A percentile compares a stretch with the other conserved stretches of the same genome.
These are phyloP conservation scores for Argyresthia goedartella DNA, from an alignment of 2,888 invertebrate genomes.

Conservation along the genomic window DNA sequence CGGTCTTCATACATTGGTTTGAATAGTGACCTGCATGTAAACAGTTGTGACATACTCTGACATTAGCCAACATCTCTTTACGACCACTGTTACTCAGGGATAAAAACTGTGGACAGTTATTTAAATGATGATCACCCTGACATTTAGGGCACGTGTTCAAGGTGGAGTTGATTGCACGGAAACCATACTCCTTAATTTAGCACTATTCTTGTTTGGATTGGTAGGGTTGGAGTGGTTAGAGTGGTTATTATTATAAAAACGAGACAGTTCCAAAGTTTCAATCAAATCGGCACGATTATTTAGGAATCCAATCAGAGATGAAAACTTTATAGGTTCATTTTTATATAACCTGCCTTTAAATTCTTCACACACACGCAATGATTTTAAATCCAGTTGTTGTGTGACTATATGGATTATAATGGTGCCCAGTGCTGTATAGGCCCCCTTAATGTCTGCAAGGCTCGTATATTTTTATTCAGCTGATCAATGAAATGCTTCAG, in stretches of 20 bases:
- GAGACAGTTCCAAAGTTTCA: constrained; percentile 1
- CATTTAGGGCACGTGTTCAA: background rate
- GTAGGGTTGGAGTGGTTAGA: background rate
- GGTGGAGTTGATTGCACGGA: background rate
- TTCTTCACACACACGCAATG: constrained; percentile 8
- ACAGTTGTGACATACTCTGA: constrained; percentile 7
- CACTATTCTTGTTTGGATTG: background rate
- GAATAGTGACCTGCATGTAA: constrained; percentile 5
- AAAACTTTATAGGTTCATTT: background rate
- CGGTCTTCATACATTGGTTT: constrained; percentile 4
- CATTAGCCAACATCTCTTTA: constrained; percentile 3
- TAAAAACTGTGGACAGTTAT: background rate
- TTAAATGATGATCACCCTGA: background rate
- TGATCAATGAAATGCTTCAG: background rate
- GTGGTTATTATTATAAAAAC: too few species aligned
- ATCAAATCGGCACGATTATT: background rate
- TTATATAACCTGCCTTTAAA: constrained; percentile 5
- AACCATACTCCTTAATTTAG: background rate
- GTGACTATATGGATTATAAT: constrained; percentile 7
- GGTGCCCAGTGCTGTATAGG: constrained; percentile 1
- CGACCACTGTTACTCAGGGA: too few species aligned
- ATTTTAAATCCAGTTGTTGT: constrained; percentile 4
- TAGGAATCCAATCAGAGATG: background rate
- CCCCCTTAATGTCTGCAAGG: background rate
- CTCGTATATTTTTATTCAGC: background rate